A percentile compares a stretch with the other conserved stretches of the same genome.
Evolutionary conservation across 2,113 vertebrate species (phyloP).

Genomic region (Gavialis gangeticus): DNA sequence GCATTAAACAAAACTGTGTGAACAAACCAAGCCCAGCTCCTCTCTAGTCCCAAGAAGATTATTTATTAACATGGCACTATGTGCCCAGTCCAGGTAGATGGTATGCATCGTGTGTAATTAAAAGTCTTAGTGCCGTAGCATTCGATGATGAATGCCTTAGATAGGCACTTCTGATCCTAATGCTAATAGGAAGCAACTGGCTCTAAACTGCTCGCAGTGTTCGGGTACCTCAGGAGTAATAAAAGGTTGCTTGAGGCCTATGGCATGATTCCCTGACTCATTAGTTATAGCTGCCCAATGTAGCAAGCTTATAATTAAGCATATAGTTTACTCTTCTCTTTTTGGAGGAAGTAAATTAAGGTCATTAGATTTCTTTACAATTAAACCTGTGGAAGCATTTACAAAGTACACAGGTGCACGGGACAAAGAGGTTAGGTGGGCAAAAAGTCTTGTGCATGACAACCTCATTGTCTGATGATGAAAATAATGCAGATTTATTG

Average conservation of each 20-base stretch:
- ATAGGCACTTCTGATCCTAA: constrained; percentile 67
- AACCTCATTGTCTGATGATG: neutral
- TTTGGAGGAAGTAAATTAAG: constrained; percentile 74
- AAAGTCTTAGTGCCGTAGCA: constrained; percentile 39
- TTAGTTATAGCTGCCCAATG: constrained; percentile 84
- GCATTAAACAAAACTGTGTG: rapidly evolving
- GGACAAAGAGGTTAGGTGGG: constrained; percentile 9
- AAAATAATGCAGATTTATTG: neutral
- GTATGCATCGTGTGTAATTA: constrained; percentile 65
- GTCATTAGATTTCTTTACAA: constrained; percentile 75
- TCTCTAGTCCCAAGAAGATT: neutral
- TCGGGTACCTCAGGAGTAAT: constrained; percentile 76
- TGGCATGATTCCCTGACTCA: constrained; percentile 76
- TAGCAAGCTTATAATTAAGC: constrained; percentile 85
- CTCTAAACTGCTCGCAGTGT: constrained; percentile 27
- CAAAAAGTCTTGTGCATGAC: neutral
- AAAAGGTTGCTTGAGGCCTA: constrained; percentile 74
- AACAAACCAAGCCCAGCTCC: neutral
- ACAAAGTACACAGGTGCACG: constrained; percentile 31
- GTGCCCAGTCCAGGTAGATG: neutral
- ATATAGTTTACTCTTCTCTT: constrained; percentile 77
- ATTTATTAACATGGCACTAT: constrained; percentile 26
- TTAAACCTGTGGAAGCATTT: constrained; percentile 59
- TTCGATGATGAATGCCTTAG: constrained; percentile 78
- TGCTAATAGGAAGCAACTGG: constrained; percentile 80